Percentiles rank a stretch among this genome's conserved stretches.
Evolutionary conservation across 2,888 invertebrate genomes (phyloP).

Genomic region (Ichneumoninae sp.): DNA sequence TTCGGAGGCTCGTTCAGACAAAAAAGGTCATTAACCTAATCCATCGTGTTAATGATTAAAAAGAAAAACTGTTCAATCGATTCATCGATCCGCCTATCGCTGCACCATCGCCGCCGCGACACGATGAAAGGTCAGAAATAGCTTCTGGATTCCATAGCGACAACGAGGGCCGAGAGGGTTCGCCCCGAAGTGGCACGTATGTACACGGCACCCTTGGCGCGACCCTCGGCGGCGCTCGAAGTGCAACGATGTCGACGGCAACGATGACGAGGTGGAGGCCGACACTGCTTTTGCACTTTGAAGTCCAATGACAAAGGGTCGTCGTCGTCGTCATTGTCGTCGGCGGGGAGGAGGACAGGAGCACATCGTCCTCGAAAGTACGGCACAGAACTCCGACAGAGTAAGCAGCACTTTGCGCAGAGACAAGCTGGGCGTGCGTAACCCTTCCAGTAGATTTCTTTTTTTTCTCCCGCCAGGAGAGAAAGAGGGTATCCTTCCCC

Average conservation of each 20-base stretch:
- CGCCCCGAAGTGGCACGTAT: constrained; percentile 22
- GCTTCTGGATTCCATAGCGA: constrained; percentile 18
- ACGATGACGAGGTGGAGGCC: constrained; percentile 53
- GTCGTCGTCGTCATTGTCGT: constrained; percentile 48
- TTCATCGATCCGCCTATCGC: background rate
- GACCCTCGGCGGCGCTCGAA: constrained; percentile 1
- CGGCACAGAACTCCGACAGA: constrained; percentile 19
- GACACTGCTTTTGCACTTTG: constrained; percentile 66
- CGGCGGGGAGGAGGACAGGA: constrained; percentile 21
- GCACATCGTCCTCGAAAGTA: constrained; percentile 40
- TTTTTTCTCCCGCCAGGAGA: constrained; percentile 13
- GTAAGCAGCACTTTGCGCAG: constrained; percentile 24
- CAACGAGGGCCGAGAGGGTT: constrained; percentile 15
- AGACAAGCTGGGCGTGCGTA: constrained; percentile 24
- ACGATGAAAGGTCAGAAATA: background rate
- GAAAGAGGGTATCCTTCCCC: background rate
- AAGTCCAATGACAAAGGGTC: constrained; percentile 68
- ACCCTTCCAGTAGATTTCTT: constrained; percentile 39
- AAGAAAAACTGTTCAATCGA: background rate
- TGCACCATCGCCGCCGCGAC: background rate
- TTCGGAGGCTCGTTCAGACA: background rate
- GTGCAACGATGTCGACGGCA: constrained; percentile 41
- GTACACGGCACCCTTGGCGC: background rate
- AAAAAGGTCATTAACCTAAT: background rate
- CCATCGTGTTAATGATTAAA: background rate